Evolutionary conservation across 2,888 invertebrate species (phyloP).

Genomic region (Patella depressa): DNA sequence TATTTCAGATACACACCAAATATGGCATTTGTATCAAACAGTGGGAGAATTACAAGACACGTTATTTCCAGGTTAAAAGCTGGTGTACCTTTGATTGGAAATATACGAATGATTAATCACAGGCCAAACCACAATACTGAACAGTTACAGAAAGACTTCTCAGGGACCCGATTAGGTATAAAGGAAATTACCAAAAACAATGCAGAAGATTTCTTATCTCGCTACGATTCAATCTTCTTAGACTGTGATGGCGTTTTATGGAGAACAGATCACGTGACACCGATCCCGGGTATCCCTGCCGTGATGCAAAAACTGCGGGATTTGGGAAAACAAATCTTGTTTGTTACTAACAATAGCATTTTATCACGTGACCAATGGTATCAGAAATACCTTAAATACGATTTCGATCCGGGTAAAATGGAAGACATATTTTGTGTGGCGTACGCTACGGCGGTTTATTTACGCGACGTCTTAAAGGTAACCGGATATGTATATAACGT

Average conservation of each 20-base stretch:
- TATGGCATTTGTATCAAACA: no score
- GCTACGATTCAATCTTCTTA: conserved; percentile 56
- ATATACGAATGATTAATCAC: no score
- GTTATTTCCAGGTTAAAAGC: no score
- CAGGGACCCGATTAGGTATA: neutral
- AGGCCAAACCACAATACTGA: no score
- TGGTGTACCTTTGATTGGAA: no score
- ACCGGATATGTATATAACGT: conserved; percentile 85
- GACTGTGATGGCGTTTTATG: conserved; percentile 64
- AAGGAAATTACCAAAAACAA: conserved; percentile 18
- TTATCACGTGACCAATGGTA: neutral
- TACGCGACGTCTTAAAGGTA: conserved; percentile 80
- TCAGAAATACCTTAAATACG: conserved; percentile 27
- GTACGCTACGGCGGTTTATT: conserved; percentile 83
- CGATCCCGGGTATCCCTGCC: conserved; percentile 46
- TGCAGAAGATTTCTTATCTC: conserved; percentile 36
- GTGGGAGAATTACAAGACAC: no score
- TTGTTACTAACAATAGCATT: conserved; percentile 62
- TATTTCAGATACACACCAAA: no score
- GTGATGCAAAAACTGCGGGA: conserved; percentile 44
- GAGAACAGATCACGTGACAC: conserved; percentile 55
- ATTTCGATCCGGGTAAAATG: conserved; percentile 39
- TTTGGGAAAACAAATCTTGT: conserved; percentile 48
- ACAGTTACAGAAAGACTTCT: no score
- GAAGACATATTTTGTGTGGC: conserved; percentile 85